Conservation (phyloP, 2,797 vertebrate genomes). For the Notoglanidium macrostoma region DNA sequence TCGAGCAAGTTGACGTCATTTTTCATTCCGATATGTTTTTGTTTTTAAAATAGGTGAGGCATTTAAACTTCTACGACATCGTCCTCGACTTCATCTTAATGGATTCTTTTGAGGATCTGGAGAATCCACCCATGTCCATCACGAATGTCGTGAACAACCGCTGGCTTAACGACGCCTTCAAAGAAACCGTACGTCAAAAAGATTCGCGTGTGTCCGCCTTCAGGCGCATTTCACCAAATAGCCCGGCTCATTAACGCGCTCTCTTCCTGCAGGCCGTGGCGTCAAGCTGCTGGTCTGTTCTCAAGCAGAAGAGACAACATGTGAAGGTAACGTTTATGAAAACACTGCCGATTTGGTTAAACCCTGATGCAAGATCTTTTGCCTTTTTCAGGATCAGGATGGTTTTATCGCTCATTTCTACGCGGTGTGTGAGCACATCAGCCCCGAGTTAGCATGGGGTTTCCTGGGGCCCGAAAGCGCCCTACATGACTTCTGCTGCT, state of each 20-base stretch:
- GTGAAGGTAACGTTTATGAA: conserved; percentile 83
- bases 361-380: background rate
- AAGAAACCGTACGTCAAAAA: conserved; percentile 87
- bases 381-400: conserved; percentile 78
- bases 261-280: conserved; percentile 84
- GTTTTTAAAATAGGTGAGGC: conserved; percentile 82
- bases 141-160: conserved; percentile 96
- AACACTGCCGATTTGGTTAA: background rate
- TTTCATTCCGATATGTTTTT: background rate
- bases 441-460: conserved; percentile 95
- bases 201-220: background rate
- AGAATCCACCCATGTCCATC: conserved; percentile 94
- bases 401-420: conserved; percentile 97
- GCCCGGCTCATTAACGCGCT: background rate
- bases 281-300: conserved; percentile 95
- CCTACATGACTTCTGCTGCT: conserved; percentile 91
- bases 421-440: conserved; percentile 91
- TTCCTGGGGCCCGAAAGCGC: conserved; percentile 92
- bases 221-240: background rate
- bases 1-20: background rate
- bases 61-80: conserved; percentile 96
- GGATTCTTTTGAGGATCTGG: conserved; percentile 98
- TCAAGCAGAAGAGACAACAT: conserved; percentile 93
- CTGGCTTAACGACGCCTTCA: conserved; percentile 96
- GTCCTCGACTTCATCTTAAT: conserved; percentile 97